Evolutionary conservation across 2,113 vertebrate species (phyloP).

Genomic region (Grammomys surdaster): DNA sequence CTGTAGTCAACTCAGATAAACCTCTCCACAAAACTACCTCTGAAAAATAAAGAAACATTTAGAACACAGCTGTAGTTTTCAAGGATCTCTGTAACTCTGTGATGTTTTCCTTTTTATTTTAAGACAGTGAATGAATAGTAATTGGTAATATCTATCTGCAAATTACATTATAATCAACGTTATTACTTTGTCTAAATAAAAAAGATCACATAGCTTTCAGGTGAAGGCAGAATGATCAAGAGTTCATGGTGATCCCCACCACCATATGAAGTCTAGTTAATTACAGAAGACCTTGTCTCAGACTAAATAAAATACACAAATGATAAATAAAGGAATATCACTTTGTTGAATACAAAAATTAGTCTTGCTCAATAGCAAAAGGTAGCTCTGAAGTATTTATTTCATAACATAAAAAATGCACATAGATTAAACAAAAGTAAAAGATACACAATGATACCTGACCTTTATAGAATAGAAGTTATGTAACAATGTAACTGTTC

Average conservation of each 20-base stretch:
- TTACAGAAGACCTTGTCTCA: background rate
- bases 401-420: background rate
- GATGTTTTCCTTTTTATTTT: background rate
- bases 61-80: background rate
- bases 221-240: background rate
- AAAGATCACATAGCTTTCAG: too few species aligned
- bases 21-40: background rate
- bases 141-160: background rate
- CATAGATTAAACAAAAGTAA: background rate
- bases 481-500: background rate
- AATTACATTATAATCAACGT: background rate
- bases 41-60: background rate
- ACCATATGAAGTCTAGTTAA: background rate
- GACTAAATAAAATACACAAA: background rate
- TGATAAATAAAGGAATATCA: background rate
- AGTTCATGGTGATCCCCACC: background rate
- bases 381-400: background rate
- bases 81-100: background rate
- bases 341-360: background rate
- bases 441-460: background rate
- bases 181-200: background rate
- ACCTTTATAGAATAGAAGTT: background rate
- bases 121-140: background rate
- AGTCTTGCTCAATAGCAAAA: background rate
- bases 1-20: background rate